A percentile compares a stretch with the other conserved stretches of the same genome.
Conservation (phyloP, 2,888 invertebrate species). For the Acrocera orbiculus region DNA sequence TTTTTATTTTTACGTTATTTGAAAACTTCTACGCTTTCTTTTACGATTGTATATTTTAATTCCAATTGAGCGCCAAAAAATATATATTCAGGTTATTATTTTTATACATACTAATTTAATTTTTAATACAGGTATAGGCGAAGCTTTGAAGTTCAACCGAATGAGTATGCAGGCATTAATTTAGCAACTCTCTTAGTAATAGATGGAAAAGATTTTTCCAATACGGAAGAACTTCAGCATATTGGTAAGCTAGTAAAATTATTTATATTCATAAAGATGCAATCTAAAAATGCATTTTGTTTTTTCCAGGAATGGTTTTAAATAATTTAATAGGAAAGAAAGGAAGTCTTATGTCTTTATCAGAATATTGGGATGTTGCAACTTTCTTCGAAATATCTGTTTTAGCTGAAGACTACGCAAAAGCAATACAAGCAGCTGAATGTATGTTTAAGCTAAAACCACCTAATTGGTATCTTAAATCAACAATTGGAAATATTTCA, state of each 20-base stretch:
- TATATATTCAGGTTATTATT: background rate
- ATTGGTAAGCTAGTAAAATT: slow-evolving; percentile 42
- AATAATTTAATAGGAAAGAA: slow-evolving; percentile 97
- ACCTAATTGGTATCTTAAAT: slow-evolving; percentile 88
- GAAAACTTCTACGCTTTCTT: no score
- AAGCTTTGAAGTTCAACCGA: slow-evolving; percentile 95
- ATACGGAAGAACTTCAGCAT: slow-evolving; percentile 77
- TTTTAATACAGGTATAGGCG: slow-evolving; percentile 46
- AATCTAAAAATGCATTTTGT: no score
- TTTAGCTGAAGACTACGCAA: slow-evolving; percentile 87
- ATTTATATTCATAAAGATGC: no score
- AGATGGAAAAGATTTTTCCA: slow-evolving; percentile 86
- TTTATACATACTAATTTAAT: background rate
- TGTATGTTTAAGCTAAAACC: slow-evolving; percentile 85
- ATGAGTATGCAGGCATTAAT: slow-evolving; percentile 98
- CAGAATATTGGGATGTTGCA: slow-evolving; percentile 98
- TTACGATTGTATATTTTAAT: no score
- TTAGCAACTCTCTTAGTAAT: slow-evolving; percentile 92
- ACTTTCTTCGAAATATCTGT: slow-evolving; percentile 98
- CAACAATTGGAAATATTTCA: slow-evolving; percentile 90
- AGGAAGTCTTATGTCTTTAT: slow-evolving; percentile 78
- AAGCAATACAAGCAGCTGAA: slow-evolving; percentile 92
- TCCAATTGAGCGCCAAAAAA: no score
- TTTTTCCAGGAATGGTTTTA: slow-evolving; percentile 57
- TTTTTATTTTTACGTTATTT: no score